Evolutionary conservation across 2,888 invertebrate species (phyloP).

Genomic region (Mystacides longicornis): DNA sequence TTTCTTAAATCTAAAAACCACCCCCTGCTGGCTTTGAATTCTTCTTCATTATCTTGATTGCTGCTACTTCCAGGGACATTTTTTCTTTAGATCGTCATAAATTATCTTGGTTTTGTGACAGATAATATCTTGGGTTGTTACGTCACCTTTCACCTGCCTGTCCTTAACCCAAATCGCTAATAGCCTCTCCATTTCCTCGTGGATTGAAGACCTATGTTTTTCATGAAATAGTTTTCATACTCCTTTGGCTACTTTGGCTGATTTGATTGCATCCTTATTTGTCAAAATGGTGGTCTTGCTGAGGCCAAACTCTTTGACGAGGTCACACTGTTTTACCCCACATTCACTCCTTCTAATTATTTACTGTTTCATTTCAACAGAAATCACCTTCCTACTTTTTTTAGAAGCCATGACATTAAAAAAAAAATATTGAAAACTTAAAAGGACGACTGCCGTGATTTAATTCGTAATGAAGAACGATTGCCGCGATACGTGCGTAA

Average conservation of each 20-base stretch:
- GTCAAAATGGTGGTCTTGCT: conserved; percentile 20
- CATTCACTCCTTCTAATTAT: conserved; percentile 13
- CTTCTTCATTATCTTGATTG: conserved; percentile 21
- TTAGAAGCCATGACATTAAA: conserved; percentile 12
- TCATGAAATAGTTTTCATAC: conserved; percentile 19
- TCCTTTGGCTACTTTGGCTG: conserved; percentile 13
- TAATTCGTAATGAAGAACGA: too few species aligned
- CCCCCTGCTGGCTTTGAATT: conserved; percentile 22
- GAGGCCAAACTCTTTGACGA: conserved; percentile 21
- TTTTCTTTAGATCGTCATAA: conserved; percentile 19
- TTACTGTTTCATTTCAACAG: conserved; percentile 21
- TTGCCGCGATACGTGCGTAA: too few species aligned
- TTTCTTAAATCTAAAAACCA: conserved; percentile 24
- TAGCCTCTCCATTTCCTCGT: conserved; percentile 22
- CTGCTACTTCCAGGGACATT: conserved; percentile 23
- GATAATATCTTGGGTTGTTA: conserved; percentile 22
- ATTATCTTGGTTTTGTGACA: conserved; percentile 16
- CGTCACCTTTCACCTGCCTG: conserved; percentile 26
- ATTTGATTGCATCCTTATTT: conserved; percentile 14
- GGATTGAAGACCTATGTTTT: conserved; percentile 21
- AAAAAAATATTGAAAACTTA: background rate
- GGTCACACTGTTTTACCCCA: conserved; percentile 18
- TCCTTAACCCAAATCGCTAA: conserved; percentile 21
- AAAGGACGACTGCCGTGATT: conserved; percentile 1
- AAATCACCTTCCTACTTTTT: conserved; percentile 21